phyloP scores from a whole-genome alignment of 1,140 invertebrate species.

The Eurytemora carolleeae region DNA sequence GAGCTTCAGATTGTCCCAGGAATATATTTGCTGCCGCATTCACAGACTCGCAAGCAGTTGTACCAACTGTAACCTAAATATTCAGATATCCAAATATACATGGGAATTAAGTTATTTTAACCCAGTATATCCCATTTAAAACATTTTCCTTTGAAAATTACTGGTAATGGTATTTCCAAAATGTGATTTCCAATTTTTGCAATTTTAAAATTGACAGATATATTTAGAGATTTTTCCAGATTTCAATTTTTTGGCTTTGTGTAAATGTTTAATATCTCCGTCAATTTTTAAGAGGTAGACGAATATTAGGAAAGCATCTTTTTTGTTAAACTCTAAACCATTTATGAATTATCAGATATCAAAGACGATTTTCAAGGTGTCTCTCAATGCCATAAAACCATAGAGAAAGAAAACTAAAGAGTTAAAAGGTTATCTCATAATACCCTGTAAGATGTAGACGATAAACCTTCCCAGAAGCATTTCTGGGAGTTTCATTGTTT shows the following conservation, averaged over 20 bases:
- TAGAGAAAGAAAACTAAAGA: background rate
- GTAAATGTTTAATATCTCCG: too few species aligned
- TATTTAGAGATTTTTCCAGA: background rate
- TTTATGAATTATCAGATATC: too few species aligned
- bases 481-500: too few species aligned
- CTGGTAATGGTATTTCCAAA: slow-evolving; percentile 16
- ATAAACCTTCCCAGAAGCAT: too few species aligned
- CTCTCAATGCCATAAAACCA: too few species aligned
- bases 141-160: slow-evolving; percentile 5
- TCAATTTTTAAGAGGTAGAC: too few species aligned
- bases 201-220: background rate
- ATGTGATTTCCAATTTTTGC: slow-evolving; percentile 4
- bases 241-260: too few species aligned
- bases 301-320: too few species aligned
- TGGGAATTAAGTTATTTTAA: background rate
- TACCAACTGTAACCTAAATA: slow-evolving; percentile 39
- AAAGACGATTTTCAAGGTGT: too few species aligned
- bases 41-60: slow-evolving; percentile 75
- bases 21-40: slow-evolving; percentile 77
- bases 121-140: slow-evolving; percentile 11
- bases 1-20: slow-evolving; percentile 48
- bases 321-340: too few species aligned
- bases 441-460: too few species aligned
- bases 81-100: background rate
- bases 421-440: slow-evolving; percentile 6